Percentiles rank a stretch among this genome's conserved stretches.
Conservation (phyloP, 2,888 invertebrate species). For the Agrilus cyanescens region DNA sequence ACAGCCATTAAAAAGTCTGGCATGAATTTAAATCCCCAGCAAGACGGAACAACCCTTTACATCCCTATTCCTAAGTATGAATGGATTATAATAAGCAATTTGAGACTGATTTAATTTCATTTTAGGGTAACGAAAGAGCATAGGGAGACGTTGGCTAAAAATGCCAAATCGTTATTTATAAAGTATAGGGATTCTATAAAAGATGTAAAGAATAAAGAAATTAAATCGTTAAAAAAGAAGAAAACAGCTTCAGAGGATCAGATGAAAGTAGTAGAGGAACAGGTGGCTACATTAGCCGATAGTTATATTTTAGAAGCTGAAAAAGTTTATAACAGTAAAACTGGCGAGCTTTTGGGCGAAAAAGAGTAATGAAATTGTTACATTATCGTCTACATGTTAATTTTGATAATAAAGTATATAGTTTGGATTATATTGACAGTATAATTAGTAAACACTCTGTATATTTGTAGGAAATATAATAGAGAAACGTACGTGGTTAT, state of each 20-base stretch:
- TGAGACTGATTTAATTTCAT: slow-evolving; percentile 11
- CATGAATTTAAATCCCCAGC: slow-evolving; percentile 87
- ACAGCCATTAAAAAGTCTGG: slow-evolving; percentile 69
- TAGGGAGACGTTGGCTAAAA: slow-evolving; percentile 76
- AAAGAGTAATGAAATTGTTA: slow-evolving; percentile 27
- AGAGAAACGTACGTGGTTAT: no score
- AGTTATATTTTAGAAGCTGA: slow-evolving; percentile 54
- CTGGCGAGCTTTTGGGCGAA: slow-evolving; percentile 58
- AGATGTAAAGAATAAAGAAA: slow-evolving; percentile 60
- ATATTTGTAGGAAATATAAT: no score
- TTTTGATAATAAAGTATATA: neutral
- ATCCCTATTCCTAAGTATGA: slow-evolving; percentile 77
- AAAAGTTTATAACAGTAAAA: slow-evolving; percentile 53
- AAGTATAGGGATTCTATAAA: slow-evolving; percentile 67
- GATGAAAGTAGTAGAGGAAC: slow-evolving; percentile 50
- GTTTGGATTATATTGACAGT: no score
- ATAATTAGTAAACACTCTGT: no score
- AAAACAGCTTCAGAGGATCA: slow-evolving; percentile 60
- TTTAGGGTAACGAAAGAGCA: slow-evolving; percentile 77
- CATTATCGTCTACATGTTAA: no score
- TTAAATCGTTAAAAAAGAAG: slow-evolving; percentile 60
- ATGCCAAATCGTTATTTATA: slow-evolving; percentile 70
- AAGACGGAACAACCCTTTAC: slow-evolving; percentile 84
- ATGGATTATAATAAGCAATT: neutral
- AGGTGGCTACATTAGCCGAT: slow-evolving; percentile 58